Base-by-base conservation (phyloP, 2,797 vertebrate species). In the Peromyscus attwateri region DNA sequence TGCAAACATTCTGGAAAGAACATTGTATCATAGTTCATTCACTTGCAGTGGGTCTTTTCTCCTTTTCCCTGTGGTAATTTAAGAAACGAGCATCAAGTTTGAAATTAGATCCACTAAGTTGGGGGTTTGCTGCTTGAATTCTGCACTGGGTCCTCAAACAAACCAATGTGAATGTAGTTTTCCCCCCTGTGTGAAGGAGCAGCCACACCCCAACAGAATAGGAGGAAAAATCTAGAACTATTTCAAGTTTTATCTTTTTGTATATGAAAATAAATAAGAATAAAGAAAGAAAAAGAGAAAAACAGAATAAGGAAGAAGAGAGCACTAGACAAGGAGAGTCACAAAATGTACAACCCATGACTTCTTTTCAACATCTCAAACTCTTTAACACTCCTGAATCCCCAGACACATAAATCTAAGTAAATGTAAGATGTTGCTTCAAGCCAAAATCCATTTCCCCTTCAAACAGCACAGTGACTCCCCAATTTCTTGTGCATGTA, bases 161-260 rank as follows among this genome's bases (percentile, higher is more conserved):
- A 99, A 99, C 98, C 98, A 98, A 99, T 99, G 99, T 99, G 99
- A 99, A 99, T 99, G 99, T 99, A 99, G 99, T 99, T 98, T 98
- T 95, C 96, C 97, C 98, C 98, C 98, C 98, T 95, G 98, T 98
- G 98, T 98, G 98, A 99, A 98, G 98, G 97, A 97, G 98, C 98
- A 98, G 99, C 99, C 99, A 98, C 98, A 98, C 98, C 68, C 99
- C 98, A 98, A 98, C 99, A 98, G 97, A 94, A 98, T 99, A 99
- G 98, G 98, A 98, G 98, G 97, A 98, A 98, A 98, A 97, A 97
- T 98, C 97, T 99, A 99, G 98, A 99, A 99, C 98, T 99, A 99
- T 99, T 99, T 99, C 98, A 99, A 99, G 99, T 99, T 99, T 99
- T 99, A 99, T 99, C 99, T 99, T 99, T 99, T 99, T 99, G 99